These are phyloP conservation scores for Bombyx huttoni DNA, from an alignment of 2,888 invertebrate genomes.

Conservation along the genomic window DNA sequence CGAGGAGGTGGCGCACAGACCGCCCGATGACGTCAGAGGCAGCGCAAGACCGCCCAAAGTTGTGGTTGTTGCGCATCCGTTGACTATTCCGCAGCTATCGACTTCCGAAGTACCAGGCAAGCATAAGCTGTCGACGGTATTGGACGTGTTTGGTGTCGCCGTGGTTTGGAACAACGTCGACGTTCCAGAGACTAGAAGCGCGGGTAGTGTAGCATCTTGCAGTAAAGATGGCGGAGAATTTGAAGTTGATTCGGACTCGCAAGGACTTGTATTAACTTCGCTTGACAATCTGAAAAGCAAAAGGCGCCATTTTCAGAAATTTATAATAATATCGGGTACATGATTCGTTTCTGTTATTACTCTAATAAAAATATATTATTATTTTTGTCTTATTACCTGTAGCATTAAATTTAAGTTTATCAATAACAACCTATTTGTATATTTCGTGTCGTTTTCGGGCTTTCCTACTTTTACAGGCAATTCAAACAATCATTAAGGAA, in stretches of 20 bases:
- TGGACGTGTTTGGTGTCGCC: slow-evolving; percentile 31
- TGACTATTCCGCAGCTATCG: slow-evolving; percentile 47
- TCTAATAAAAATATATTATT: no score
- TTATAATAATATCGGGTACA: not conserved
- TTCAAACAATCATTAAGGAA: not conserved
- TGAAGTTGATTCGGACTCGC: slow-evolving; percentile 75
- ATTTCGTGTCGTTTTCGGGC: no score
- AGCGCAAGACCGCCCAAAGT: slow-evolving; percentile 44
- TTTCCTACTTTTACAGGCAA: not conserved
- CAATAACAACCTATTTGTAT: no score
- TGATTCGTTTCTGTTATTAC: no score
- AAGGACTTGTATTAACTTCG: slow-evolving; percentile 69
- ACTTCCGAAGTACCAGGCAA: slow-evolving; percentile 35
- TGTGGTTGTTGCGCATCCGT: slow-evolving; percentile 53
- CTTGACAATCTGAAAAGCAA: slow-evolving; percentile 43
- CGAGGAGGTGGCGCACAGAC: slow-evolving; percentile 55
- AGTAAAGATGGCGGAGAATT: slow-evolving; percentile 69
- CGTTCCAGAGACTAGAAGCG: slow-evolving; percentile 55
- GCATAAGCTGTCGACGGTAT: slow-evolving; percentile 35
- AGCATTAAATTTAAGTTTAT: no score
- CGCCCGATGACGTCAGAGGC: slow-evolving; percentile 51
- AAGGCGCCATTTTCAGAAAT: not conserved
- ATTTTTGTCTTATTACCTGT: no score
- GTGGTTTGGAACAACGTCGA: slow-evolving; percentile 57
- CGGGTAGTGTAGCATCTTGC: slow-evolving; percentile 55